phyloP scores from a whole-genome alignment of 2,797 vertebrate species.

The Rhodeus uyekii region DNA sequence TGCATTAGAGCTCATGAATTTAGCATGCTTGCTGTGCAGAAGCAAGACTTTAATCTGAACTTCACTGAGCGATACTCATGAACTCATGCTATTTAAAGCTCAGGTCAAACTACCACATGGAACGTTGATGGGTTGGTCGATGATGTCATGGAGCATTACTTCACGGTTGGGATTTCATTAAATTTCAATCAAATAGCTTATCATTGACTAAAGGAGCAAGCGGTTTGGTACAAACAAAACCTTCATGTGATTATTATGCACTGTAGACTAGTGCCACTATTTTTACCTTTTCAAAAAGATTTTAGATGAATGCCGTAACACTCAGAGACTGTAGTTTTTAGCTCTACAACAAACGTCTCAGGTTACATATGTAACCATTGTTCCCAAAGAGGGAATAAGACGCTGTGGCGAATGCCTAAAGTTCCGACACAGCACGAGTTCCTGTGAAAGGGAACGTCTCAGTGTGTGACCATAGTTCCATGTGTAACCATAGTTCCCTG shows the following conservation, averaged over 20 bases:
- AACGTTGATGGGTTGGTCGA: neutral
- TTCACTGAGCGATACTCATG: neutral
- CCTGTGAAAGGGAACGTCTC: too few species aligned
- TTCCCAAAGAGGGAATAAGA: too few species aligned
- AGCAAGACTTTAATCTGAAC: constrained; percentile 21
- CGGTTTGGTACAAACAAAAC: neutral
- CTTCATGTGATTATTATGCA: constrained; percentile 11
- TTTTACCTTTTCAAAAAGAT: constrained; percentile 54
- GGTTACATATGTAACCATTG: too few species aligned
- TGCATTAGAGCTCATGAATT: constrained; percentile 35
- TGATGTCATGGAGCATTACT: constrained; percentile 3
- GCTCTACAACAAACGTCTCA: constrained; percentile 15
- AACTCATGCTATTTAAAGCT: constrained; percentile 6
- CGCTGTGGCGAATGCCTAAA: too few species aligned
- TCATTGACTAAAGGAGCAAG: neutral
- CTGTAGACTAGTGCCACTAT: constrained; percentile 47
- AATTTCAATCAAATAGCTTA: neutral
- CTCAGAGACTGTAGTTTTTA: constrained; percentile 53
- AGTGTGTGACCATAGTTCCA: too few species aligned
- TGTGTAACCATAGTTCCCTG: too few species aligned
- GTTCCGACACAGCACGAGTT: too few species aligned
- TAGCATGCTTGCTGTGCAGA: constrained; percentile 15
- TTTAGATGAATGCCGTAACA: constrained; percentile 57
- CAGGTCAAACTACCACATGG: neutral
- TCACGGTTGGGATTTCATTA: neutral